A percentile compares a stretch with the other conserved stretches of the same genome.
phyloP scores from a whole-genome alignment of 1,140 invertebrate genomes.

The Choristoneura fumiferana region DNA sequence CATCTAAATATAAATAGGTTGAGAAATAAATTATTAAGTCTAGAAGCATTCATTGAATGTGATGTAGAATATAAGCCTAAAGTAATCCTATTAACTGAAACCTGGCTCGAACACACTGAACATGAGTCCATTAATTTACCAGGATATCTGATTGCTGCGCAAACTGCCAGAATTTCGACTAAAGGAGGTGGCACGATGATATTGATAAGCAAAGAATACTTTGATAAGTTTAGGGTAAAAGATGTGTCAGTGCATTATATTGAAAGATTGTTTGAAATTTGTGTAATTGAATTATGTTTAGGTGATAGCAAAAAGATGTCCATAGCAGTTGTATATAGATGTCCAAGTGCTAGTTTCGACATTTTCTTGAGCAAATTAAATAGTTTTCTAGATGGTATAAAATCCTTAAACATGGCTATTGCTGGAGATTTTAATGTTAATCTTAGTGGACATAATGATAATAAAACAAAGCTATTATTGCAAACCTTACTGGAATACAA shows the following conservation, averaged over 20 bases:
- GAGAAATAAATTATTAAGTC: constrained; percentile 6
- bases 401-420: background rate
- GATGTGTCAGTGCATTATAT: background rate
- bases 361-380: background rate
- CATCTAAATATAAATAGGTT: constrained; percentile 14
- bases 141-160: background rate
- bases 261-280: constrained; percentile 3
- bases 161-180: background rate
- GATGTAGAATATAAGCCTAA: background rate
- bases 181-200: constrained; percentile 7
- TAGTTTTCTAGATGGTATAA: background rate
- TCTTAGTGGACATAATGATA: background rate
- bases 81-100: background rate
- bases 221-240: background rate
- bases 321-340: background rate
- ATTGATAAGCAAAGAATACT: background rate
- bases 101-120: constrained; percentile 1
- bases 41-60: constrained; percentile 11
- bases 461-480: background rate
- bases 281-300: background rate
- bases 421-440: no score
- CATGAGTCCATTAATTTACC: background rate
- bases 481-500: background rate
- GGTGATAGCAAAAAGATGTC: background rate
- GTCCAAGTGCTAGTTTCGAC: background rate